phyloP scores from a whole-genome alignment of 2,113 vertebrate genomes.

The Mustelus asterias region DNA sequence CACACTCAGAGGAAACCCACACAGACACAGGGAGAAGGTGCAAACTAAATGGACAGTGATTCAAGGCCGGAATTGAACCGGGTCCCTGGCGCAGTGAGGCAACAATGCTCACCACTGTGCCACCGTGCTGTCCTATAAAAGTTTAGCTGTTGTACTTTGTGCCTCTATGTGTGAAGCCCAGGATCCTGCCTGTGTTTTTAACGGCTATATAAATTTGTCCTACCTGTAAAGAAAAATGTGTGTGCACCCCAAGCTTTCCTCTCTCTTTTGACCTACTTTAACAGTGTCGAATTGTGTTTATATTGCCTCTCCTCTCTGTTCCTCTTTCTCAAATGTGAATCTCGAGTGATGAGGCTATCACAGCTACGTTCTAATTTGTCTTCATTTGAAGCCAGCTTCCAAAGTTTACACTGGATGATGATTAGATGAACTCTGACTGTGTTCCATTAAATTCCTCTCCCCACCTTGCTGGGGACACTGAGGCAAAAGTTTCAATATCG shows the following conservation, averaged over 20 bases:
- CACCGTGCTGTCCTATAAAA: neutral
- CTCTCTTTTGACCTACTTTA: no score
- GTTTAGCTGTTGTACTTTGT: no score
- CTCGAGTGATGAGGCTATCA: neutral
- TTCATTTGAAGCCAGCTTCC: neutral
- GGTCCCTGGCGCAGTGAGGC: no score
- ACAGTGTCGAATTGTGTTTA: neutral
- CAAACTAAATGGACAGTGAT: no score
- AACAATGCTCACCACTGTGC: no score
- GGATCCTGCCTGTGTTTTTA: no score
- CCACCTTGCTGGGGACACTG: neutral
- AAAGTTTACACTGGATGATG: neutral
- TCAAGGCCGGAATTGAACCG: no score
- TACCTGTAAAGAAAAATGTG: neutral
- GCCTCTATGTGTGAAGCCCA: no score
- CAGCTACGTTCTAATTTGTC: neutral
- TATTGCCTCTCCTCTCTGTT: neutral
- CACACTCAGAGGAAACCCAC: no score
- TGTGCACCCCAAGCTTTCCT: no score
- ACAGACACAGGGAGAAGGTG: no score
- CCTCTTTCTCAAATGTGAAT: neutral
- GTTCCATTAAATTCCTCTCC: neutral
- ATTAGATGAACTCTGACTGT: neutral
- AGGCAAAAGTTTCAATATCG: neutral
- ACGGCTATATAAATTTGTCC: neutral